Evolutionary conservation across 2,888 invertebrate genomes (phyloP).

Genomic region (Pristionchus mayeri): DNA sequence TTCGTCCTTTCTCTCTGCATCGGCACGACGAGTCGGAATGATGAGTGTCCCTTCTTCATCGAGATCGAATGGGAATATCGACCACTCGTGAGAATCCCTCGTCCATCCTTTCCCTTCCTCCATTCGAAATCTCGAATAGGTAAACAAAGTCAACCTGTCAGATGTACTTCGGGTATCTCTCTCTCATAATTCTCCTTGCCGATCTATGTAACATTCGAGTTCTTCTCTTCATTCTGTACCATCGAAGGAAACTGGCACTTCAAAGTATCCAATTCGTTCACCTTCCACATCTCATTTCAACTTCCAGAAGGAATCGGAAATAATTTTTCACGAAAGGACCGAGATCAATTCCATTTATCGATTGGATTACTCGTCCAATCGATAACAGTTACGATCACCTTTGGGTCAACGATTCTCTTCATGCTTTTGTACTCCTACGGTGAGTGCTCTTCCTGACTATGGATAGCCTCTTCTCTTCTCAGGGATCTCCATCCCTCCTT

Average conservation of each 20-base stretch:
- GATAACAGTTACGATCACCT: slow-evolving; percentile 34
- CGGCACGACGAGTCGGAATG: not conserved
- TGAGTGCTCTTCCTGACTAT: not conserved
- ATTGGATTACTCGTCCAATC: slow-evolving; percentile 45
- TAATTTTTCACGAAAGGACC: not conserved
- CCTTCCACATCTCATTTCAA: not conserved
- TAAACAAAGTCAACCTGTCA: not conserved
- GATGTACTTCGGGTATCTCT: slow-evolving; percentile 4
- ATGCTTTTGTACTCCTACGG: slow-evolving; percentile 44
- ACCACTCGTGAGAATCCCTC: slow-evolving; percentile 5
- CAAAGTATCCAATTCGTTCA: not conserved
- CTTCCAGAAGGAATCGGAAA: not conserved
- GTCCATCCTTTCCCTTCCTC: not conserved
- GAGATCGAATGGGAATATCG: slow-evolving; percentile 43
- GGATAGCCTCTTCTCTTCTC: not conserved
- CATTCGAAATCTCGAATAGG: not conserved
- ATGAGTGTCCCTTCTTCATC: slow-evolving; percentile 48
- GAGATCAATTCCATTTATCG: slow-evolving; percentile 43
- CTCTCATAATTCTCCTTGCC: not conserved
- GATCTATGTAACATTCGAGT: slow-evolving; percentile 16
- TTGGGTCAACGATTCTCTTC: slow-evolving; percentile 46
- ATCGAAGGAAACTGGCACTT: not conserved
- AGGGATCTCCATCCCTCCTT: slow-evolving; percentile 34
- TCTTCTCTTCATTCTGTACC: not conserved
- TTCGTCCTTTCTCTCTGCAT: slow-evolving; percentile 14